These are phyloP conservation scores for Grantiella picta DNA, from an alignment of 2,113 vertebrate genomes.

Conservation along the genomic window DNA sequence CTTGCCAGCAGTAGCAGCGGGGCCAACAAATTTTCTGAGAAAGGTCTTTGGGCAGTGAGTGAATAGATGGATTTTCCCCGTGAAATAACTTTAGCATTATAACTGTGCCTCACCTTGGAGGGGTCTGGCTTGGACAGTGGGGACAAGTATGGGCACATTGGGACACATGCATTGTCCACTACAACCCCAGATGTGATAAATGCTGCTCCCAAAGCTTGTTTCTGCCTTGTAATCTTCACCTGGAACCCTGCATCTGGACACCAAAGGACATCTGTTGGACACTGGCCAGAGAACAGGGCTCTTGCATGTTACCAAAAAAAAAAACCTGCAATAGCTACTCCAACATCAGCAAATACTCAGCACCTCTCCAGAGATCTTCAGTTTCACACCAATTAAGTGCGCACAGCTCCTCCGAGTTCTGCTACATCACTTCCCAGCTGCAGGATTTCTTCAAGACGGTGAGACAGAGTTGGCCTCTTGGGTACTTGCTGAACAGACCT, in stretches of 20 bases:
- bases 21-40: not conserved
- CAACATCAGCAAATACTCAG: not conserved
- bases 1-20: not conserved
- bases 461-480: not conserved
- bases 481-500: not conserved
- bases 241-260: not conserved
- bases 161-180: not conserved
- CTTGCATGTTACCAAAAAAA: not conserved
- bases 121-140: not conserved
- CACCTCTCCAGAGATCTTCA: not conserved
- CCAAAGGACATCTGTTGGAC: not conserved
- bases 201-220: not conserved
- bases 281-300: not conserved
- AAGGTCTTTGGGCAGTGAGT: not conserved
- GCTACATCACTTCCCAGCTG: not conserved
- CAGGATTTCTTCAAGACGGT: not conserved
- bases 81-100: not conserved
- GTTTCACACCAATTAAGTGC: not conserved
- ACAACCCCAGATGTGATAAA: not conserved
- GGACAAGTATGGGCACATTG: not conserved
- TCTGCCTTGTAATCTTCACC: not conserved
- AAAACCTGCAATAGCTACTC: not conserved
- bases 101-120: not conserved
- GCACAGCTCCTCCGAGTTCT: not conserved
- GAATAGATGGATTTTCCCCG: not conserved